Conservation (phyloP, 2,797 vertebrate genomes). For the Rhinatrema bivittatum region DNA sequence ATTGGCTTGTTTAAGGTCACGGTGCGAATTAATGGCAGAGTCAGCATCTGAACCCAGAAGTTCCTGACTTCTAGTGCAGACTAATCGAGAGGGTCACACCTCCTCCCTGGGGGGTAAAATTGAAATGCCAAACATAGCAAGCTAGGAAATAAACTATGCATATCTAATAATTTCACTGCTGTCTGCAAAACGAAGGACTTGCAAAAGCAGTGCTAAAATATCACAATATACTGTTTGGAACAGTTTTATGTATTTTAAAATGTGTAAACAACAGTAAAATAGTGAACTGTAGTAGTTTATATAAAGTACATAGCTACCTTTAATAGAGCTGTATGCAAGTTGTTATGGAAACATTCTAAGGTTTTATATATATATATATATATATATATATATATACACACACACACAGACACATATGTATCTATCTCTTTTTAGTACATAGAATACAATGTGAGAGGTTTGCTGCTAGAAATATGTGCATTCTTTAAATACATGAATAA, state of each 20-base stretch:
- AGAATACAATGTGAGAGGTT: constrained; percentile 11
- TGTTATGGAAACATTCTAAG: constrained; percentile 29
- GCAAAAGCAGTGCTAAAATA: constrained; percentile 21
- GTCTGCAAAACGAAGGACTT: constrained; percentile 7
- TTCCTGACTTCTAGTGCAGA: too few species aligned
- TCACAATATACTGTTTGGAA: constrained; percentile 25
- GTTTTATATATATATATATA: constrained; percentile 30
- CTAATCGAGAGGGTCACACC: too few species aligned
- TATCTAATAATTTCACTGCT: constrained; percentile 10
- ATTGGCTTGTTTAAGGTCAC: too few species aligned
- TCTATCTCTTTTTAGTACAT: constrained; percentile 37
- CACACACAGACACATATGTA: too few species aligned
- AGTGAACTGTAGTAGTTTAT: constrained; percentile 30
- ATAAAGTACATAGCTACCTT: constrained; percentile 10
- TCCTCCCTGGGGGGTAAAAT: too few species aligned
- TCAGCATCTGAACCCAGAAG: too few species aligned
- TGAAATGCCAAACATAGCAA: too few species aligned
- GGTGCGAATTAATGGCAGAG: too few species aligned
- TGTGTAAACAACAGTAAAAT: constrained; percentile 25
- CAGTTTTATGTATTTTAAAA: constrained; percentile 39
- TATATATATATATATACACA: constrained; percentile 30
- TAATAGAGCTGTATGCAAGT: constrained; percentile 20
- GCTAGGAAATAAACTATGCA: constrained; percentile 22
- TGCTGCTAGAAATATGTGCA: constrained; percentile 28
- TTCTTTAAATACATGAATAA: constrained; percentile 46